Base-by-base conservation (phyloP, 1,140 invertebrate genomes). In the Forficula auricularia region DNA sequence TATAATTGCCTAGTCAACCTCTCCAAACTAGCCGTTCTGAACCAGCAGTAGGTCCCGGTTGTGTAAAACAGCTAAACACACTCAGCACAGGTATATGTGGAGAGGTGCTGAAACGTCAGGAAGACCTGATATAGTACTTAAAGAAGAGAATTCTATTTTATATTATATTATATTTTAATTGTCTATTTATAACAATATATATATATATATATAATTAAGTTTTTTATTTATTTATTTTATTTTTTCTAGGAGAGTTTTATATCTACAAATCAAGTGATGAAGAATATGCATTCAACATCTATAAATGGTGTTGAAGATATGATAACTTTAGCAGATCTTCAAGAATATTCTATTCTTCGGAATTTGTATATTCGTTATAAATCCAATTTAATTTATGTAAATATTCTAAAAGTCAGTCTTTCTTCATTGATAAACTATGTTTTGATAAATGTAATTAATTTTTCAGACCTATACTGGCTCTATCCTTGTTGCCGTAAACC, bases 401-500 rank as follows among this genome's bases (percentile, higher is more conserved):
- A 77, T 27, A 10, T 19, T 20, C 10, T 43, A 40, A 20, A 14
- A 31, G 33, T 8, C 22, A 27, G 22, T 27, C 16, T 42, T 20
- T 46, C 9, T 22, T 46, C 13, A 7, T 36, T 27, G 35, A 16
- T 27, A 19, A 34, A 13, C 4, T 34, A 18, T 37, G 10, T 44
- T 15, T 33, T 19, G 13, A 9, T 18, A 19, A 39, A 4, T 10
- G 10, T 6, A 27, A 27, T 27, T 10, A 6, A 27, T 27, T 30
- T 54, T 59, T 38, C 58, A 94, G 88, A 94, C 89, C 1, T 94
- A 90, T 58, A 92, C 85, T 7, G 88, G 89, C 3, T 77, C 82
- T 3, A 91, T 94, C 71, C 67, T 94, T 51, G 80, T 94, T 44
- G 87, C 89, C 35, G 83, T 94, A 6, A 94, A 95, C 64, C 89